These are phyloP conservation scores for Actinemys pallida DNA, from an alignment of 2,113 vertebrate species.

Conservation along the genomic window DNA sequence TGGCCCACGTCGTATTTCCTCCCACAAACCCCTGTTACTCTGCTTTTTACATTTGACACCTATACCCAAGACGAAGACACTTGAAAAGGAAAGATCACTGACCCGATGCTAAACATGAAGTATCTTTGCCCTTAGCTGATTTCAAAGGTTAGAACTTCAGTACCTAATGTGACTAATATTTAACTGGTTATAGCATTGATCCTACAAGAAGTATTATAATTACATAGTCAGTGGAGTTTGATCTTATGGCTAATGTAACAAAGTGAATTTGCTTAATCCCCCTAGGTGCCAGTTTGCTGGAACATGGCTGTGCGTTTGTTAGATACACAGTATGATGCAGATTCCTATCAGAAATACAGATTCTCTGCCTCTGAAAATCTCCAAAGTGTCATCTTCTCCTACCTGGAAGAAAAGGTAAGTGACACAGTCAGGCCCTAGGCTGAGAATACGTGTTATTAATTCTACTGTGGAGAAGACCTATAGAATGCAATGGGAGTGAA, in stretches of 20 bases:
- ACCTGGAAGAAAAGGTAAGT: conserved; percentile 83
- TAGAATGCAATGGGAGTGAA: neutral
- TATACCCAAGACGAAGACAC: neutral
- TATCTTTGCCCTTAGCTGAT: neutral
- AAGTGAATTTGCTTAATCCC: neutral
- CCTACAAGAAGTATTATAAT: too few relatives aligned
- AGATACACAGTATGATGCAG: conserved; percentile 81
- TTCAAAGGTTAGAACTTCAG: neutral
- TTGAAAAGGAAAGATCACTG: neutral
- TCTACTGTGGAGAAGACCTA: neutral
- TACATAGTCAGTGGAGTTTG: neutral
- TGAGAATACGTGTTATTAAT: neutral
- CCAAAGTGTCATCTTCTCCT: conserved; percentile 76
- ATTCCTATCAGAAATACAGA: conserved; percentile 84
- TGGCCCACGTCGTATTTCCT: too few relatives aligned
- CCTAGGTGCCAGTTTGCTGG: neutral
- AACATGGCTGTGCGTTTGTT: conserved; percentile 82
- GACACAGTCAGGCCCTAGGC: fast-evolving
- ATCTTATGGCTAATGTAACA: fast-evolving
- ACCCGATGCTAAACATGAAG: neutral
- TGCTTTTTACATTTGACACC: neutral
- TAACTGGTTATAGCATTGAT: neutral
- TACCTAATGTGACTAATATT: neutral
- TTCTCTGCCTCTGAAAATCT: conserved; percentile 76
- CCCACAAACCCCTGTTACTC: neutral